A percentile compares a stretch with the other conserved stretches of the same genome.
Evolutionary conservation across 2,888 invertebrate genomes (phyloP).

Genomic region (Lasius platythorax): DNA sequence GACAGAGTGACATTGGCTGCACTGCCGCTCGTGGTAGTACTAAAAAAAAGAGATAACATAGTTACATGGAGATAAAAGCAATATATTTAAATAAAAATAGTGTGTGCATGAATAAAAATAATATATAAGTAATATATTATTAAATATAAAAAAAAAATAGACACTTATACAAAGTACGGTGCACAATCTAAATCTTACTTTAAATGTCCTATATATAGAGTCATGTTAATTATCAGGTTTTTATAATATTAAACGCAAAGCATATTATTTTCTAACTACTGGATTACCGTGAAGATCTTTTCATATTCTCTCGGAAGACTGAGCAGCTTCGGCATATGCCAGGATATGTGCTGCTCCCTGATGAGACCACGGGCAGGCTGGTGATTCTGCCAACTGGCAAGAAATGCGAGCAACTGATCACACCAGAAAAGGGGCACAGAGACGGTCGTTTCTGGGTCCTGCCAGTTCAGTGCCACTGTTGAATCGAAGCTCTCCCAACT

Average conservation of each 20-base stretch:
- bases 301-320: slow-evolving; percentile 96
- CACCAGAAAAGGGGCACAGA: slow-evolving; percentile 90
- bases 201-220: not conserved
- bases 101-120: not conserved
- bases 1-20: slow-evolving; percentile 95
- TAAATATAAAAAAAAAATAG: not conserved
- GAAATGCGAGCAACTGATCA: slow-evolving; percentile 88
- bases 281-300: slow-evolving; percentile 92
- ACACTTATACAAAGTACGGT: not conserved
- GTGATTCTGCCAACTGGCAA: slow-evolving; percentile 24
- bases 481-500: slow-evolving; percentile 90
- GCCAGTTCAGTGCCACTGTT: slow-evolving; percentile 89
- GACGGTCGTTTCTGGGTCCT: slow-evolving; percentile 85
- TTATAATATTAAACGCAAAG: not conserved
- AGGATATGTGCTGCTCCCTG: slow-evolving; percentile 91
- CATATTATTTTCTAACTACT: not conserved
- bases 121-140: not conserved
- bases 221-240: not conserved
- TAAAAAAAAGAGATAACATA: slow-evolving; percentile 80
- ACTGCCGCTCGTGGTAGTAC: slow-evolving; percentile 96
- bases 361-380: slow-evolving; percentile 90
- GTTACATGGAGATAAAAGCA: not conserved
- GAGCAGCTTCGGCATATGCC: slow-evolving; percentile 94
- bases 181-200: not conserved
- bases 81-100: not conserved